Evolutionary conservation across 2,888 invertebrate genomes (phyloP), one percentile per base, ranked within the genome.

Genomic region (Hecatera dysodea): DNA sequence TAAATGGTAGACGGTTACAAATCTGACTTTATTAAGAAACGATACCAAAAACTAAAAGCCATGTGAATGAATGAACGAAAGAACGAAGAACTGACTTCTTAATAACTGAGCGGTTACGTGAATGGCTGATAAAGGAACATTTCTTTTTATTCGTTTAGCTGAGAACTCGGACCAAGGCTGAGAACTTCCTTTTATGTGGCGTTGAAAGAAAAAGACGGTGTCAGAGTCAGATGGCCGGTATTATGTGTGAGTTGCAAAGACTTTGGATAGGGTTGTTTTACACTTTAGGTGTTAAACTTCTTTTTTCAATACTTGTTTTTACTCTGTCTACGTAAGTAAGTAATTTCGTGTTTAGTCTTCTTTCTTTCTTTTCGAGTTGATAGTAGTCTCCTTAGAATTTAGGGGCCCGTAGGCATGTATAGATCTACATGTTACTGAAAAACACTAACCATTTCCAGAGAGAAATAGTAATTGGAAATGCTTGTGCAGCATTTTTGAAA

Each of bases 91-190:
- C 53, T 53, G 72, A 78, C 77, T 78, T 76, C 71, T 81, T 76
- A 81, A 76, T 78, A 78, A 81, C 67, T 33, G 29, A 67, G 76
- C 77, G 64, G 59, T 81, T 76, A 71, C 77, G 72, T 71, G 76
- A 78, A 76, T 72, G 72, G 24, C 61, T 64, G 67, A 57, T 81
- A 71, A 76, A 81, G 29, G 60, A 61, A 57, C 59, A 50, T 75
- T 80, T 44, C 50, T 53, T 80, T 76, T 71, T 60, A 75, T 61
- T 76, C 77, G 61, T 22, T 72, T 33, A 57, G 42, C 55, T 56
- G 12, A 64, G 57, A 63, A 67, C 60, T 53, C n/a, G n/a, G n/a
- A n/a, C n/a, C n/a, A n/a, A n/a, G n/a, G 42, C 55, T 56, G 12
- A 64, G 57, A 63, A 67, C 60, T 53, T 78, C 39, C 63, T 61